Evolutionary conservation across 2,888 invertebrate genomes (phyloP).

Genomic region (Limenitis camilla): DNA sequence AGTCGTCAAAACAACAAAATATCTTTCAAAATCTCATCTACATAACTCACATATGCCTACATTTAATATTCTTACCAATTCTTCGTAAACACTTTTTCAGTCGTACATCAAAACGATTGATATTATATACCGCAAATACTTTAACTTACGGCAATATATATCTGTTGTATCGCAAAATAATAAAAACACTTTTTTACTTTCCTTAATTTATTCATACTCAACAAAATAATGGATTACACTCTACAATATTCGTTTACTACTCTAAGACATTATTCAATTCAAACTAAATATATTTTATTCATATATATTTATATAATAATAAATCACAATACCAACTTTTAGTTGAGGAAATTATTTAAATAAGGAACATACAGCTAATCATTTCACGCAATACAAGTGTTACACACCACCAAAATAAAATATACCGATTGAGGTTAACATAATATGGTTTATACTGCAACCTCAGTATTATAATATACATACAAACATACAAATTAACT

Average conservation of each 20-base stretch:
- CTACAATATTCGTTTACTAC: slow-evolving; percentile 61
- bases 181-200: slow-evolving; percentile 35
- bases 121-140: no score
- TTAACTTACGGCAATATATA: no score
- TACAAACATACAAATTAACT: no score
- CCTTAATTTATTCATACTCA: slow-evolving; percentile 70
- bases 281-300: slow-evolving; percentile 63
- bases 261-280: slow-evolving; percentile 58
- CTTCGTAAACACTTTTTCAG: no score
- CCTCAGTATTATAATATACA: no score
- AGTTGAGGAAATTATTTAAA: slow-evolving; percentile 56
- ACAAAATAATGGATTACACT: slow-evolving; percentile 60
- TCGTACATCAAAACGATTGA: no score
- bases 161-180: no score
- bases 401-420: slow-evolving; percentile 31
- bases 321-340: slow-evolving; percentile 73
- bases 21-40: no score
- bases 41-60: no score
- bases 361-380: slow-evolving; percentile 38
- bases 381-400: slow-evolving; percentile 31
- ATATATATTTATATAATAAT: slow-evolving; percentile 55
- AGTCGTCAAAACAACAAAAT: no score
- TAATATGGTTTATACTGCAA: no score
- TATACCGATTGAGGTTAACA: slow-evolving; percentile 9
- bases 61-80: no score